Conservation (phyloP, 2,113 vertebrate species). For the Sander vitreus region DNA sequence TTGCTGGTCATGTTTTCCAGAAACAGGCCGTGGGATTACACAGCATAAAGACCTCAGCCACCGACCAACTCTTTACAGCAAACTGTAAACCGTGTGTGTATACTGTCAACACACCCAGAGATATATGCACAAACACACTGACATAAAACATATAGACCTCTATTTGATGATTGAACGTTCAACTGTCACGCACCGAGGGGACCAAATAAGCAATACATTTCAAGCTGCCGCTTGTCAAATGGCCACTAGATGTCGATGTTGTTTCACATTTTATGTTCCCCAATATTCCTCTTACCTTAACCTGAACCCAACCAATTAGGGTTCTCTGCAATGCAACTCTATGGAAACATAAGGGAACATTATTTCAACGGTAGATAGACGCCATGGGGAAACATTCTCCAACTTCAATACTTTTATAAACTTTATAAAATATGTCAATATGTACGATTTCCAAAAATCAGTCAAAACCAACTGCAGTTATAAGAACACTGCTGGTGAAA, state of each 20-base stretch:
- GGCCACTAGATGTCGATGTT: background rate
- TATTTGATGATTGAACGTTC: constrained; percentile 14
- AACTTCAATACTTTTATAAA: background rate
- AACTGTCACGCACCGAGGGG: background rate
- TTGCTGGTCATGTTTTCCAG: constrained; percentile 88
- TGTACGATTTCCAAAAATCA: background rate
- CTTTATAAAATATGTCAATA: background rate
- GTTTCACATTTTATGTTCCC: background rate
- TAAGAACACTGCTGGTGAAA: background rate
- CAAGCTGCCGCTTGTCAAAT: background rate
- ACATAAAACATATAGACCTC: background rate
- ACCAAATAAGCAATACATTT: too few relatives aligned
- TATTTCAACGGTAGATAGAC: background rate
- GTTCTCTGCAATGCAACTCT: background rate
- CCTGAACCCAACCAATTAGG: background rate
- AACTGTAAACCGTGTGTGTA: constrained; percentile 22
- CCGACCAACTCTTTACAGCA: constrained; percentile 32
- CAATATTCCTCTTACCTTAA: background rate
- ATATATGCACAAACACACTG: constrained; percentile 6
- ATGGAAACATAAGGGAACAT: background rate
- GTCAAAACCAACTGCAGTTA: background rate
- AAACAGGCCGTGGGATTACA: constrained; percentile 89
- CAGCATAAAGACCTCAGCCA: constrained; percentile 84
- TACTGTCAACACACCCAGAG: constrained; percentile 12
- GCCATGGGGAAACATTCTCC: too few relatives aligned